phyloP scores from a whole-genome alignment of 2,113 vertebrate genomes.

The Limanda limanda region DNA sequence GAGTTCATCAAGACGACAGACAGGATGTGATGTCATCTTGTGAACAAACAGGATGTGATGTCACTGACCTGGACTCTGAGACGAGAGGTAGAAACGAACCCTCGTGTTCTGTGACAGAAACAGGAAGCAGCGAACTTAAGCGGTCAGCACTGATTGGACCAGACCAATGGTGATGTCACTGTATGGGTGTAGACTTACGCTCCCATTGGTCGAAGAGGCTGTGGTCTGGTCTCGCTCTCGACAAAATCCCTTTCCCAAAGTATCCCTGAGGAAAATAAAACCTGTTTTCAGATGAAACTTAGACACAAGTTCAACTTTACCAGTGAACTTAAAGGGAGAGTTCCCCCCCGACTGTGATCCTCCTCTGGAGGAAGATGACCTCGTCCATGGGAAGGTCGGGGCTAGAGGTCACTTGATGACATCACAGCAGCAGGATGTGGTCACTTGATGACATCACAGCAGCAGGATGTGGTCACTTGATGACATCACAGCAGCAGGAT shows the following conservation, averaged over 20 bases:
- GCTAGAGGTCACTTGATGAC: too few species aligned
- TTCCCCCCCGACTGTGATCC: too few species aligned
- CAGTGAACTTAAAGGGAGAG: too few species aligned
- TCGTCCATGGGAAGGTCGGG: too few species aligned
- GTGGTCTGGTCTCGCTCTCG: constrained; percentile 89
- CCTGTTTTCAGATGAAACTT: background rate
- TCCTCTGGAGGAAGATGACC: too few species aligned
- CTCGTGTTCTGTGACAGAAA: constrained; percentile 82
- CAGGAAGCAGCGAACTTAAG: constrained; percentile 44
- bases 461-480: too few species aligned
- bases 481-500: too few species aligned
- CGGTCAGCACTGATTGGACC: constrained; percentile 3
- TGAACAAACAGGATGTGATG: constrained; percentile 10
- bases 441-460: too few species aligned
- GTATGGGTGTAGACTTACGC: constrained; percentile 77
- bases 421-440: too few species aligned
- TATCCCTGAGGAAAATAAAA: constrained; percentile 83
- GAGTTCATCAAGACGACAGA: background rate
- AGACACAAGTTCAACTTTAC: too few species aligned
- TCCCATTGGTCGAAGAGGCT: constrained; percentile 87
- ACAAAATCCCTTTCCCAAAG: constrained; percentile 95
- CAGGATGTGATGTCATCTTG: constrained; percentile 10
- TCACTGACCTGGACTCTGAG: constrained; percentile 87
- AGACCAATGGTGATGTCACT: background rate
- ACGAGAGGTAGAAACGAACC: constrained; percentile 84